Base-by-base conservation (phyloP, 2,797 vertebrate species). In the Fistularia tabacaria region DNA sequence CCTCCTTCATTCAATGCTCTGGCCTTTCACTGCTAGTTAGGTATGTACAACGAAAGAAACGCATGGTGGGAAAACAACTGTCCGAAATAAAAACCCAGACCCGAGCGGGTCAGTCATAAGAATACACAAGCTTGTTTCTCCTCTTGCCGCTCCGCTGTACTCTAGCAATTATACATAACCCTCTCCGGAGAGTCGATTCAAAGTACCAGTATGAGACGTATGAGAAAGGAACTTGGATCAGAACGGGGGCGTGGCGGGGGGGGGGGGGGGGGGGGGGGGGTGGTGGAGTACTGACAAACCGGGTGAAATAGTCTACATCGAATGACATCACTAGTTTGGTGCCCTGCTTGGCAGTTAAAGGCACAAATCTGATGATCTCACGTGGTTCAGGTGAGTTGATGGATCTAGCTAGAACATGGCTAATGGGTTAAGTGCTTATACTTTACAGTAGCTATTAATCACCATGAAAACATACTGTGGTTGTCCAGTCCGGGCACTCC, bases 291-390 rank as follows among this genome's bases (percentile, higher is more conserved):
- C 68, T 74, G 38, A 49, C 46, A 58, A 57, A 10, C 40, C 10
- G 46, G 59, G 57, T 57, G 76, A 74, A 69, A 62, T 62, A 38
- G 40, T 76, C 69, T 57, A 78, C 68, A 40, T 70, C 75, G 64
- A 73, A 85, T 80, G 82, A 88, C 83, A 87, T 86, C 86, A 81
- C 79, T 79, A 84, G 77, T 85, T 85, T 81, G 86, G 81, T 87
- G 85, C 85, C 86, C 85, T 88, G 85, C 85, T 85, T 87, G 85
- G 88, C 87, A 87, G 87, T 81, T 81, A 81, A 87, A 89, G 85
- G 84, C 83, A 86, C 85, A 77, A 84, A 85, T 85, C 82, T 81
- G 80, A 86, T 87, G 87, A 87, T 78, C 81, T 83, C 79, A 76
- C 74, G 9, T 62, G 73, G 71, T 77, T 73, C 44, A n/a, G 73